Conservation (phyloP, 2,113 vertebrate species). For the Brevimyrus niger region DNA sequence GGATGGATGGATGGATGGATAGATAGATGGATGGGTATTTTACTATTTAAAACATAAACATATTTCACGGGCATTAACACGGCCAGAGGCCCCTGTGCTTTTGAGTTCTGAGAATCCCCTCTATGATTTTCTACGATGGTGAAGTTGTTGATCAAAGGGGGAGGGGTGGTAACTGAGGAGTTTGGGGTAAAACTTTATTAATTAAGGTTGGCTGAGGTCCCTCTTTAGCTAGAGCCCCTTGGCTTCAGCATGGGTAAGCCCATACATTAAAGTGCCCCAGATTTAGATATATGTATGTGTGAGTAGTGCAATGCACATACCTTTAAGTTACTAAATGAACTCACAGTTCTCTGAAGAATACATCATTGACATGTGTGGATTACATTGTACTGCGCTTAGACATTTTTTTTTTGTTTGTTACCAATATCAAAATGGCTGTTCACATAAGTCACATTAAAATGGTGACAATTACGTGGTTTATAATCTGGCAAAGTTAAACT, state of each 20-base stretch:
- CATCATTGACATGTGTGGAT: background rate
- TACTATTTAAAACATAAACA: too few species aligned
- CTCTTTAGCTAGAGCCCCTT: too few species aligned
- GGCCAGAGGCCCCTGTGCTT: too few species aligned
- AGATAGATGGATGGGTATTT: background rate
- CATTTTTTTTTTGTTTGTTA: background rate
- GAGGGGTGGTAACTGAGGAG: background rate
- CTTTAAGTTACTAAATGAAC: background rate
- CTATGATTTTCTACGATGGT: background rate
- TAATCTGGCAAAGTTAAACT: background rate
- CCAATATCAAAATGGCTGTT: background rate
- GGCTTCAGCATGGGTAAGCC: background rate
- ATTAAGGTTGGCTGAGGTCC: background rate
- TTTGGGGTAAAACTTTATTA: too few species aligned
- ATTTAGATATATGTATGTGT: background rate
- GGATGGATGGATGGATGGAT: background rate
- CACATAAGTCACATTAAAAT: slow-evolving; percentile 12
- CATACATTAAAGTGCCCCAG: background rate
- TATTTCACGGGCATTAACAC: too few species aligned
- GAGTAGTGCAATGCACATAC: background rate
- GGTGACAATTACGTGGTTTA: slow-evolving; percentile 10
- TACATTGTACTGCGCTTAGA: background rate
- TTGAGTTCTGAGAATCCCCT: too few species aligned
- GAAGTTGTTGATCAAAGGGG: background rate
- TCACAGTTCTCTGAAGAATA: background rate